Evolutionary conservation across 2,888 invertebrate species (phyloP).

Genomic region (Cactoblastis cactorum): DNA sequence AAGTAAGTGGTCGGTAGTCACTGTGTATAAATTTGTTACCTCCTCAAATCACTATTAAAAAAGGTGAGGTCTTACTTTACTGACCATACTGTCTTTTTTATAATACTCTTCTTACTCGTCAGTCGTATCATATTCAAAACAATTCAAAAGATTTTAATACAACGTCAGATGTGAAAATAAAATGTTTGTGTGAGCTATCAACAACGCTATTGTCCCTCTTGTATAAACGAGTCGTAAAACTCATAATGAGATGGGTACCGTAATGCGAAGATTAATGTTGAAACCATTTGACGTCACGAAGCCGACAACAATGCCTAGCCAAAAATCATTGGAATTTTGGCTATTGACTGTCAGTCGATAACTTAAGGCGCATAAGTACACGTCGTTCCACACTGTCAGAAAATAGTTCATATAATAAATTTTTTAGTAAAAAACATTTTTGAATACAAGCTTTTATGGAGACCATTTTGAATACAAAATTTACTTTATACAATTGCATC

Average conservation of each 20-base stretch:
- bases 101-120: too few species aligned
- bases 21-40: too few species aligned
- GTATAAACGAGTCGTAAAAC: neutral
- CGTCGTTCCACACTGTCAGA: neutral
- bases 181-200: neutral
- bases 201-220: neutral
- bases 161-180: neutral
- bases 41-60: too few species aligned
- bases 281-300: slow-evolving; percentile 28
- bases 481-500: too few species aligned
- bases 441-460: too few species aligned
- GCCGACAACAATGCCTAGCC: slow-evolving; percentile 28
- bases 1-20: too few species aligned
- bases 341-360: neutral
- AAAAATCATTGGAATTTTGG: slow-evolving; percentile 31
- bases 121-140: neutral
- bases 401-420: too few species aligned
- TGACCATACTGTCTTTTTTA: too few species aligned
- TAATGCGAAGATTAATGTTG: slow-evolving; percentile 29
- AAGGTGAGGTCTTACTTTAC: too few species aligned
- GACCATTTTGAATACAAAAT: too few species aligned
- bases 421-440: too few species aligned
- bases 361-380: neutral
- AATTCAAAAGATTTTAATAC: neutral
- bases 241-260: neutral